A percentile compares a stretch with the other conserved stretches of the same genome.
These are phyloP conservation scores for Alca torda DNA, from an alignment of 2,797 vertebrate species.

Conservation along the genomic window DNA sequence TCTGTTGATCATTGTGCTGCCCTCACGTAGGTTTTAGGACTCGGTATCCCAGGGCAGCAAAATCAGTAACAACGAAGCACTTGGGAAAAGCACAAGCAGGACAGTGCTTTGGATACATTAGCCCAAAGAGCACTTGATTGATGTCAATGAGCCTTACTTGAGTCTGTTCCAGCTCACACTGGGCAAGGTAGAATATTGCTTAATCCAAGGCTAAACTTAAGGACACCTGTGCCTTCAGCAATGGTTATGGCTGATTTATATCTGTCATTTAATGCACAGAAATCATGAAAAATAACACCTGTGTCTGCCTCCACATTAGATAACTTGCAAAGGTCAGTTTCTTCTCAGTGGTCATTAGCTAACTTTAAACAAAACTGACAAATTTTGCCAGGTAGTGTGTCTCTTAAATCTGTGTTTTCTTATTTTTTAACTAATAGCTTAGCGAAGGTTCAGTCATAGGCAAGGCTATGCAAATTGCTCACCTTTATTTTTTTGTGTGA, in stretches of 20 bases:
- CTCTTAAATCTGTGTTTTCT: not conserved
- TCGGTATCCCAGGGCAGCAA: not conserved
- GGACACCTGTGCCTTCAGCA: not conserved
- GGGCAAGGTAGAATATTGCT: not conserved
- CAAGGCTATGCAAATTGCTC: conserved; percentile 5
- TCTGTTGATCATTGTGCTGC: not conserved
- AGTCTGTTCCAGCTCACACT: not conserved
- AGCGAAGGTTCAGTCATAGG: not conserved
- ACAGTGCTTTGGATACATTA: not conserved
- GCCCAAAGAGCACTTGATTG: not conserved
- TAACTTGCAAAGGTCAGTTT: not conserved
- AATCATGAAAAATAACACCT: not conserved
- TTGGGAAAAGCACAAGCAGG: not conserved
- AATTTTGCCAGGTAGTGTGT: not conserved
- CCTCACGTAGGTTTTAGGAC: not conserved
- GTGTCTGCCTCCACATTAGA: not conserved
- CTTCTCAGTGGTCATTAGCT: not conserved
- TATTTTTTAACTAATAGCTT: not conserved
- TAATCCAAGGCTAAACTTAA: conserved; percentile 20
- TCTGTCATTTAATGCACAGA: not conserved
- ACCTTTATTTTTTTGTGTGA: not conserved
- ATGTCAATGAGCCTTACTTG: not conserved
- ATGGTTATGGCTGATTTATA: conserved; percentile 19
- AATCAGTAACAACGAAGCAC: not conserved
- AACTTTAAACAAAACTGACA: not conserved